phyloP scores from a whole-genome alignment of 2,888 invertebrate genomes.

The Slavum lentiscoides region DNA sequence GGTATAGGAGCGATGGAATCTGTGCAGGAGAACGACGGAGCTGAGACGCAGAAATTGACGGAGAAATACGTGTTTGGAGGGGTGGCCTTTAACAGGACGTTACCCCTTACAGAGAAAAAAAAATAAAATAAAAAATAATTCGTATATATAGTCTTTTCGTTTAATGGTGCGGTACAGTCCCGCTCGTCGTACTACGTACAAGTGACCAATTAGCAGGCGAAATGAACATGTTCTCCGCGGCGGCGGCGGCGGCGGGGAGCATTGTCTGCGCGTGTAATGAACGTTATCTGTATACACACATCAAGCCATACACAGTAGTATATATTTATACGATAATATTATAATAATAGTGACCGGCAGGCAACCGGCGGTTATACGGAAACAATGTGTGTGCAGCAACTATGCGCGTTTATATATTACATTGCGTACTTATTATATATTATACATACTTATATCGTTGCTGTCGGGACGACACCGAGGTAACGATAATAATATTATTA shows the following conservation, averaged over 20 bases:
- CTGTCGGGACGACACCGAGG: too few species aligned
- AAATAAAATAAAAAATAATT: too few species aligned
- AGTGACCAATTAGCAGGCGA: conserved; percentile 50
- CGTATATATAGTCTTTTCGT: not conserved
- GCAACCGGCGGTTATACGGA: conserved; percentile 23
- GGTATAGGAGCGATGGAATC: too few species aligned
- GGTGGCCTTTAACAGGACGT: too few species aligned
- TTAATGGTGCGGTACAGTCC: not conserved
- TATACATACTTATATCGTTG: too few species aligned
- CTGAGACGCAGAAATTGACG: too few species aligned
- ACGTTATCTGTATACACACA: conserved; percentile 48
- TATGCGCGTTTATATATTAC: too few species aligned
- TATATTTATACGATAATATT: not conserved
- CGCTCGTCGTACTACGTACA: not conserved
- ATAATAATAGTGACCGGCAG: conserved; percentile 20
- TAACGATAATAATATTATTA: too few species aligned
- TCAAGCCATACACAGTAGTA: not conserved
- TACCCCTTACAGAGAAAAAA: too few species aligned
- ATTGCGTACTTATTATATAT: too few species aligned
- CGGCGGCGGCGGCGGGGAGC: conserved; percentile 22
- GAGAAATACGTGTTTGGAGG: too few species aligned
- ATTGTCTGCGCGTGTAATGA: conserved; percentile 49
- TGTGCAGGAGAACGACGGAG: too few species aligned
- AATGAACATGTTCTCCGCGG: conserved; percentile 48
- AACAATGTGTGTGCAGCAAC: conserved; percentile 29